Conservation (phyloP, 2,888 invertebrate species). For the Mactromeris polynyma region DNA sequence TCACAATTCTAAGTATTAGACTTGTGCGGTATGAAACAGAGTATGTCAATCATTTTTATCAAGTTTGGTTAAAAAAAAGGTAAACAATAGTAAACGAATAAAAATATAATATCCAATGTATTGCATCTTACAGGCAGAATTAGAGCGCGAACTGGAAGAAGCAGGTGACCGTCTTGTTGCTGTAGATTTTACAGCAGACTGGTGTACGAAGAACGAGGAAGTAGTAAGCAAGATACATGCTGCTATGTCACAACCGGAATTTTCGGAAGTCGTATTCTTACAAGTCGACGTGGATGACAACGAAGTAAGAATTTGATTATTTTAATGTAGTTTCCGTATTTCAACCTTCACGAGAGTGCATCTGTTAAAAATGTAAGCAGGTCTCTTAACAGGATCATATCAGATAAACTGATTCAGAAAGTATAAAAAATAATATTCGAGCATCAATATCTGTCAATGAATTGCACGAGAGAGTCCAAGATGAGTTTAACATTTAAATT, state of each 20-base stretch:
- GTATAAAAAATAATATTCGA: no score
- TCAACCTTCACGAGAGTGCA: not conserved
- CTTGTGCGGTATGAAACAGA: no score
- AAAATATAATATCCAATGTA: no score
- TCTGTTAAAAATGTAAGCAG: no score
- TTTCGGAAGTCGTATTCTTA: conserved; percentile 64
- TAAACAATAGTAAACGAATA: no score
- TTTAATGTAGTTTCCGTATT: not conserved
- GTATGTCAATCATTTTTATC: no score
- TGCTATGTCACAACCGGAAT: conserved; percentile 57
- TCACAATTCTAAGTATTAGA: no score
- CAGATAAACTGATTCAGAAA: no score
- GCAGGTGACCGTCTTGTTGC: conserved; percentile 67
- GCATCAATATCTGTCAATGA: not conserved
- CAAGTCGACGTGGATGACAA: conserved; percentile 68
- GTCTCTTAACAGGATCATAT: no score
- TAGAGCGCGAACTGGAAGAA: conserved; percentile 30
- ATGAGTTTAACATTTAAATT: no score
- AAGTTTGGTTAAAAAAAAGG: no score
- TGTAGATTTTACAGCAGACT: conserved; percentile 65
- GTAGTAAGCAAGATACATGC: conserved; percentile 39
- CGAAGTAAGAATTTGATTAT: conserved; percentile 41
- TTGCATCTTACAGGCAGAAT: not conserved
- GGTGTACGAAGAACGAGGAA: conserved; percentile 54
- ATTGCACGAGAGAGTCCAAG: not conserved